A percentile compares a stretch with the other conserved stretches of the same genome.
These are phyloP conservation scores for Drosophila willistoni DNA, from an alignment of 1,140 invertebrate species.

Conservation along the genomic window DNA sequence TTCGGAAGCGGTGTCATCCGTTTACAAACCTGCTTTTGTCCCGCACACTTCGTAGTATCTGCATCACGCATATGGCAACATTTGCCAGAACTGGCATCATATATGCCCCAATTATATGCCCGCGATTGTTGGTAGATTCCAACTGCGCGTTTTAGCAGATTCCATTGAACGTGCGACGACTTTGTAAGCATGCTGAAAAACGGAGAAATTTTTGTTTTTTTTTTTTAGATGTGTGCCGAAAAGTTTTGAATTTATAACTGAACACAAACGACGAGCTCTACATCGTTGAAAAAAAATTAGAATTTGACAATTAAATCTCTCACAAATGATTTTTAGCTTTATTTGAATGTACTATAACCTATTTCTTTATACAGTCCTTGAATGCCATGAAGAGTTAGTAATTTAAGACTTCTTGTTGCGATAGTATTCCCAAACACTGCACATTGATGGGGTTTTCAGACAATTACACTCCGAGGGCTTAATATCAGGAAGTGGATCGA, in stretches of 20 bases:
- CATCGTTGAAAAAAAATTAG: too few species aligned
- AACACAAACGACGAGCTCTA: too few species aligned
- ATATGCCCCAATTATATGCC: slow-evolving; percentile 45
- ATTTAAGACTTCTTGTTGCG: slow-evolving; percentile 57
- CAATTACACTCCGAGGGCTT: slow-evolving; percentile 56
- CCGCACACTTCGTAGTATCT: neutral
- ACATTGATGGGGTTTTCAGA: slow-evolving; percentile 48
- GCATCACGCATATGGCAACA: slow-evolving; percentile 32
- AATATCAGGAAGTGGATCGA: slow-evolving; percentile 36
- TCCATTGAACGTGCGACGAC: neutral
- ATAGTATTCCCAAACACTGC: slow-evolving; percentile 59
- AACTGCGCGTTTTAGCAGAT: neutral
- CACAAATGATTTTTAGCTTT: too few species aligned
- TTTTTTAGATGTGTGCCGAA: too few species aligned
- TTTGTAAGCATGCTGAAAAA: slow-evolving; percentile 28
- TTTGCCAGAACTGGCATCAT: slow-evolving; percentile 23
- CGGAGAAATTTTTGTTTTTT: too few species aligned
- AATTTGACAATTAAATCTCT: too few species aligned
- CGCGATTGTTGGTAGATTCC: neutral
- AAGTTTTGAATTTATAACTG: too few species aligned
- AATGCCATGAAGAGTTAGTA: too few species aligned
- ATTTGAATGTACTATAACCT: too few species aligned
- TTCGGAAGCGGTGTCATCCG: neutral
- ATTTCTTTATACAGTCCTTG: too few species aligned
- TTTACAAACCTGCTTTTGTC: neutral